Conservation (phyloP, 1,140 invertebrate genomes). For the Coptotermes formosanus region DNA sequence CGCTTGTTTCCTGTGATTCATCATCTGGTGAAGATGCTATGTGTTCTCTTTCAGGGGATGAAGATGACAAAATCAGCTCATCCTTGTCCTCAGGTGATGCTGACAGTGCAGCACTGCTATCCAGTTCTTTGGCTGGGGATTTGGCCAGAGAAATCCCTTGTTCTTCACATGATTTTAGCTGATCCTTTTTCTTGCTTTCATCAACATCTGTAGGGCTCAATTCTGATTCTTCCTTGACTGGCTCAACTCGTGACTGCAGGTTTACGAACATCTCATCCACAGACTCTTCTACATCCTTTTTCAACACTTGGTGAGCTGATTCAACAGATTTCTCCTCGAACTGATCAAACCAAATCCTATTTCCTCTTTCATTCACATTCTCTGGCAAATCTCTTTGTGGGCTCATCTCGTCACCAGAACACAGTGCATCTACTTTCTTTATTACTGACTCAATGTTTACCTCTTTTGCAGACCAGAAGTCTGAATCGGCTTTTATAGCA, state of each 20-base stretch:
- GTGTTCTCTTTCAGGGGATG: background rate
- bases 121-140: background rate
- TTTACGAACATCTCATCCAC: background rate
- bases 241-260: background rate
- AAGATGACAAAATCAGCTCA: background rate
- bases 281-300: background rate
- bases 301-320: background rate
- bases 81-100: background rate
- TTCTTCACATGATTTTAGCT: background rate
- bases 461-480: conserved; percentile 67
- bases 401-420: conserved; percentile 47
- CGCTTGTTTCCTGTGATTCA: background rate
- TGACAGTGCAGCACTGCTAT: background rate
- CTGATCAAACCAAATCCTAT: conserved; percentile 24
- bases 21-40: background rate
- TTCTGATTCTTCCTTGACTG: background rate
- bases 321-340: conserved; percentile 27
- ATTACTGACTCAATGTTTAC: conserved; percentile 77
- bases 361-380: background rate
- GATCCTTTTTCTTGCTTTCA: background rate
- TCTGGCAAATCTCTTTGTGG: background rate
- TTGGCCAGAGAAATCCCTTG: background rate
- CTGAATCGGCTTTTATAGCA: conserved; percentile 21
- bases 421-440: conserved; percentile 68
- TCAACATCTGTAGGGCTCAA: background rate